Evolutionary conservation across 1,140 invertebrate genomes (phyloP).

Genomic region (Rhopalosiphum padi): DNA sequence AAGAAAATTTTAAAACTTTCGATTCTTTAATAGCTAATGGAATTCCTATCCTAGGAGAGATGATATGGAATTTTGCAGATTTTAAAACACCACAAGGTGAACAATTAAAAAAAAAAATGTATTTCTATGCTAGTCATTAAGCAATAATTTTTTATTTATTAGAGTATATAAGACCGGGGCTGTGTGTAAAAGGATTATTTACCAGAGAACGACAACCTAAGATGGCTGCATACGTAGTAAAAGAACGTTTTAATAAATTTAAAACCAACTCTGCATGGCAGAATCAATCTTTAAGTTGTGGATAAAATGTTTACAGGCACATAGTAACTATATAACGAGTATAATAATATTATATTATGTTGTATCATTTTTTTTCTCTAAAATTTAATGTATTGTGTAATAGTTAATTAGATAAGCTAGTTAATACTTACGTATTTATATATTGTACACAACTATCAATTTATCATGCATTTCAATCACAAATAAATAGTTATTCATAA

Average conservation of each 20-base stretch:
- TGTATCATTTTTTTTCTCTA: neutral
- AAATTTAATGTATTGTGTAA: neutral
- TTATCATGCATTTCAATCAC: neutral
- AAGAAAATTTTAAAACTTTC: constrained; percentile 88
- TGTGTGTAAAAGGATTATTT: constrained; percentile 92
- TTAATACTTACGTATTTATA: neutral
- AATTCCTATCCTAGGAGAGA: constrained; percentile 91
- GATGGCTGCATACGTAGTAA: constrained; percentile 77
- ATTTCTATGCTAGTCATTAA: neutral
- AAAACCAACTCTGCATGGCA: constrained; percentile 66
- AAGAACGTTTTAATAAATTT: constrained; percentile 76
- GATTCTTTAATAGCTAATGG: constrained; percentile 74
- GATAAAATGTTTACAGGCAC: neutral
- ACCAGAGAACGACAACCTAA: constrained; percentile 88
- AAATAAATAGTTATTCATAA: neutral
- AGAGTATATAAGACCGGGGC: constrained; percentile 78
- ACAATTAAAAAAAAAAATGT: constrained; percentile 67
- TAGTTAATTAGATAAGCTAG: neutral
- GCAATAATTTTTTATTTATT: constrained; percentile 60
- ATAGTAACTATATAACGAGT: neutral
- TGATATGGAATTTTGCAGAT: constrained; percentile 97
- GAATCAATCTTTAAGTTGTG: neutral
- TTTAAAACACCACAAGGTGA: constrained; percentile 80
- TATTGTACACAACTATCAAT: neutral
- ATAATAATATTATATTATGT: neutral